A percentile compares a stretch with the other conserved stretches of the same genome.
Conservation (phyloP, 2,797 vertebrate species). For the Podargus strigoides region DNA sequence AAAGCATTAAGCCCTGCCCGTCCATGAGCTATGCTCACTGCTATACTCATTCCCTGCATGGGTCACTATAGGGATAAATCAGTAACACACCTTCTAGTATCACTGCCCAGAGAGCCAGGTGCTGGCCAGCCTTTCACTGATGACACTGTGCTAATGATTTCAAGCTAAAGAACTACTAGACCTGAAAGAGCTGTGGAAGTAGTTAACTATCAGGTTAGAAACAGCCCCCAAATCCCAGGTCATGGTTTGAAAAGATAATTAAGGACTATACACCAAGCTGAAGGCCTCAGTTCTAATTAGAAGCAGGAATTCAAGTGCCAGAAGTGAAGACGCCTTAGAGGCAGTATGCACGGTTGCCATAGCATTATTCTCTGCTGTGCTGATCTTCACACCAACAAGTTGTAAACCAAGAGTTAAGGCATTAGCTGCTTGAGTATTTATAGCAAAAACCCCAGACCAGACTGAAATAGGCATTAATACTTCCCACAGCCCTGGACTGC, state of each 20-base stretch:
- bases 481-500: not conserved
- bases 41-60: not conserved
- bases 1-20: not conserved
- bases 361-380: not conserved
- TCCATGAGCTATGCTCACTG: not conserved
- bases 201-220: not conserved
- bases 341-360: constrained; percentile 1
- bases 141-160: not conserved
- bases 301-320: not conserved
- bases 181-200: not conserved
- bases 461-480: not conserved
- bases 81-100: accelerated
- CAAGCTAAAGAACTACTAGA: not conserved
- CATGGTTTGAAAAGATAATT: constrained; percentile 5
- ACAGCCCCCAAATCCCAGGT: not conserved
- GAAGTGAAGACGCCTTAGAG: not conserved
- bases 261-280: not conserved
- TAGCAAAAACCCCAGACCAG: not conserved
- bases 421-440: not conserved
- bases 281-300: not conserved
- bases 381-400: not conserved
- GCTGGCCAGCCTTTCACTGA: not conserved
- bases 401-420: not conserved
- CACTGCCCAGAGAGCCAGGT: not conserved
- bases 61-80: not conserved